Evolutionary conservation across 1,140 invertebrate species (phyloP).

Genomic region (Achroia grisella): DNA sequence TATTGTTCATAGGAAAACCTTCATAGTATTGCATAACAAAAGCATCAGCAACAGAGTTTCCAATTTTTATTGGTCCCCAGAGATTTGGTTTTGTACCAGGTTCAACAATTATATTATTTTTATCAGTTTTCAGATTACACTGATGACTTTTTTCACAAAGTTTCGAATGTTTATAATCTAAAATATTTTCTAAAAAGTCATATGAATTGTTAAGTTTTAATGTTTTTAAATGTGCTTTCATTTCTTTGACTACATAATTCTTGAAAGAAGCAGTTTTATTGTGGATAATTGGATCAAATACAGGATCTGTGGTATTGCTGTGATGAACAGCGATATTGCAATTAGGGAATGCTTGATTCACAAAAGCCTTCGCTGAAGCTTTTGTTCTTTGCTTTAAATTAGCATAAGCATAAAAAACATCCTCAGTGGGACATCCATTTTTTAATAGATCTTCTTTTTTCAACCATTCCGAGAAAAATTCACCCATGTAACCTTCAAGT

Average conservation of each 20-base stretch:
- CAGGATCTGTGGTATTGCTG: conserved; percentile 25
- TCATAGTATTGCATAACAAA: conserved; percentile 60
- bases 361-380: conserved; percentile 43
- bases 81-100: conserved; percentile 36
- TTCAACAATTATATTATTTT: conserved; percentile 26
- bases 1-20: conserved; percentile 31
- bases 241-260: conserved; percentile 31
- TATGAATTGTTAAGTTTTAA: conserved; percentile 34
- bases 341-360: conserved; percentile 31
- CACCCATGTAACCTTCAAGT: conserved; percentile 52
- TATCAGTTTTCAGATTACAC: conserved; percentile 35
- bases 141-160: conserved; percentile 29
- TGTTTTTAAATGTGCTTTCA: conserved; percentile 30
- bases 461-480: conserved; percentile 41
- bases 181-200: conserved; percentile 29
- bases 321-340: conserved; percentile 44
- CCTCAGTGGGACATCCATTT: conserved; percentile 28
- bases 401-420: conserved; percentile 43
- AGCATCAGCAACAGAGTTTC: conserved; percentile 45
- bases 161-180: conserved; percentile 40
- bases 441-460: conserved; percentile 24
- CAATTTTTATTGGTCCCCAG: conserved; percentile 40
- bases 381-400: conserved; percentile 46
- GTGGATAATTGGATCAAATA: conserved; percentile 49
- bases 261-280: conserved; percentile 32